Evolutionary conservation across 2,113 vertebrate species (phyloP), one percentile per base, ranked within the genome.

Genomic region (Machaerirhynchus nigripectus): DNA sequence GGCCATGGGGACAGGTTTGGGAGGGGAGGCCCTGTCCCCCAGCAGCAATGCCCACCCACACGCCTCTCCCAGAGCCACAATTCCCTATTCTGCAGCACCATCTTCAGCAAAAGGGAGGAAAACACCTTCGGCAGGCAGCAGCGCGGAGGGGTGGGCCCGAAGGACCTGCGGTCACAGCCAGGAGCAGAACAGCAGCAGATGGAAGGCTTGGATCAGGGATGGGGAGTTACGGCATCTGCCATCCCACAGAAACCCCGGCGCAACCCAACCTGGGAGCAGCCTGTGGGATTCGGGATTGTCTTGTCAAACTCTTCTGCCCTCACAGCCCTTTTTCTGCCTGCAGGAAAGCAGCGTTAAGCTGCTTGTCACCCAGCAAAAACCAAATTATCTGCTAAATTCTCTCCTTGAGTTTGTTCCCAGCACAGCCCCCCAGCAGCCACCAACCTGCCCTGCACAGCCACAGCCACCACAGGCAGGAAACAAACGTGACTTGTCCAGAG

Each of bases 61-160:
- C 61, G 20, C 19, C 0, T 42, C 56, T 90, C 22, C 5, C 56
- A 11, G 33, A 67, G 55, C 26, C 10, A 9, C 57, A 77, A 97
- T 97, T 94, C 90, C 92, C 98, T 93, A 49, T 95, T 98, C 96
- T 92, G 82, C 84, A 96, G 96, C 95, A 94, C 96, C 98, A 97
- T 93, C 98, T 98, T 95, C 89, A 97, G 89, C 64, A 59, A 5
- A 19, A 33, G 61, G 7, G 77, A 84, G 94, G 75, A 89, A 83
- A 87, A 85, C 95, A 65, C 18, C 67, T 46, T 30, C 37, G 2
- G 2, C 61, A 26, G n/a, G 5, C 37, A 8, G 9, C 44, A 4
- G 20, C 1, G 1, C 0, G 1, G 16, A 18, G 56, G 33, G 16
- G 10, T 18, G 64, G 33, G 49, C 75, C 82, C 39, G 23, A 4